phyloP scores from a whole-genome alignment of 2,888 invertebrate genomes.

The Agrilus mali region DNA sequence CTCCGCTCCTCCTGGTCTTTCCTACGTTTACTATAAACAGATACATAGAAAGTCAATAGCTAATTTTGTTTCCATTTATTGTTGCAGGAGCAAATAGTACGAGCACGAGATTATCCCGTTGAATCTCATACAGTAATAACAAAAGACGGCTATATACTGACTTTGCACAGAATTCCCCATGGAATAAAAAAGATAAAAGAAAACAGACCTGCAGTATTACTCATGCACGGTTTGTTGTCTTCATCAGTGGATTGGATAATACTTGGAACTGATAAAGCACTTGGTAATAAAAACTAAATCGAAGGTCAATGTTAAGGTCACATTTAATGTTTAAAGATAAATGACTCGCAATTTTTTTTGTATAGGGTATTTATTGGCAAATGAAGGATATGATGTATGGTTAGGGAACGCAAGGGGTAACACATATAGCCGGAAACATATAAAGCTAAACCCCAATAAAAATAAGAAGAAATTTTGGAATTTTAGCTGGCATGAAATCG shows the following conservation, averaged over 20 bases:
- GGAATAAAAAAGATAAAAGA: conserved; percentile 25
- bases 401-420: conserved; percentile 47
- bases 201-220: conserved; percentile 31
- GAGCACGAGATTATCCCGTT: conserved; percentile 24
- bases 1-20: no score
- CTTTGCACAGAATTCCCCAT: conserved; percentile 28
- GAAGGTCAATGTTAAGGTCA: no score
- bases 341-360: neutral
- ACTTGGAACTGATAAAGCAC: conserved; percentile 33
- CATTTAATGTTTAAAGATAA: no score
- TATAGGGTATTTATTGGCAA: conserved; percentile 36
- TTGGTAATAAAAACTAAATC: conserved; percentile 29
- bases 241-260: conserved; percentile 39
- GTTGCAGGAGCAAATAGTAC: conserved; percentile 26
- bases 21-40: no score
- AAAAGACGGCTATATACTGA: conserved; percentile 38
- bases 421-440: conserved; percentile 40
- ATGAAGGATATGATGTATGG: conserved; percentile 38
- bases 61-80: neutral
- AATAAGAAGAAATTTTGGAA: conserved; percentile 23
- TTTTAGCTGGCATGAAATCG: conserved; percentile 73
- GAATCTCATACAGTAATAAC: conserved; percentile 30
- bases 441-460: conserved; percentile 18
- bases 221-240: conserved; percentile 39
- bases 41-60: no score